Conservation (phyloP, 2,113 vertebrate genomes). For the Tympanuchus pallidicinctus region DNA sequence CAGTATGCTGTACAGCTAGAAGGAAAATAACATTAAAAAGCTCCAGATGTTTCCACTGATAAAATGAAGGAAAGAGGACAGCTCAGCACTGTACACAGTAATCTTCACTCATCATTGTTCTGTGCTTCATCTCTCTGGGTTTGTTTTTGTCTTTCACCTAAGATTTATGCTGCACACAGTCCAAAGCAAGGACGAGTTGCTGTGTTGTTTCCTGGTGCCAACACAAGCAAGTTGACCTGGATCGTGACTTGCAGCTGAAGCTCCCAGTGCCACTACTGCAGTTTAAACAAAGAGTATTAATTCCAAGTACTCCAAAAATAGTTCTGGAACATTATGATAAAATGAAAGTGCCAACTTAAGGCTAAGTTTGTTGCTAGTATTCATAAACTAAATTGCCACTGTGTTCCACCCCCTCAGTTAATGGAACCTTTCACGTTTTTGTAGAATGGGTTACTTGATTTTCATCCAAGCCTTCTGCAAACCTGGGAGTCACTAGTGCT, state of each 20-base stretch:
- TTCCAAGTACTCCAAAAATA: conserved; percentile 1
- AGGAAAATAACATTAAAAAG: conserved; percentile 40
- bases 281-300: not conserved
- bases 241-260: not conserved
- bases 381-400: not conserved
- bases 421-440: not conserved
- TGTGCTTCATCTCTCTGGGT: not conserved
- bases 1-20: conserved; percentile 5
- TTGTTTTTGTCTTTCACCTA: not conserved
- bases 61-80: conserved; percentile 3
- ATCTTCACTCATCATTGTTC: conserved; percentile 3
- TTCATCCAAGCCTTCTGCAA: not conserved
- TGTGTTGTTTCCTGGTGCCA: not conserved
- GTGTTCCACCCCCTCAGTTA: not conserved
- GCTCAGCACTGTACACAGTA: not conserved
- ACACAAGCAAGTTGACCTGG: not conserved
- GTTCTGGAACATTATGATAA: not conserved
- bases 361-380: not conserved
- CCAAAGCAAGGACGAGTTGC: not conserved
- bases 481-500: accelerated
- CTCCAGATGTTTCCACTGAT: conserved; percentile 47
- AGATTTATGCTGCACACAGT: not conserved
- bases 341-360: not conserved
- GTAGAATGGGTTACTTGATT: not conserved
- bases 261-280: not conserved